These are phyloP conservation scores for Oncopeltus fasciatus DNA, from an alignment of 1,140 invertebrate genomes.

Conservation along the genomic window DNA sequence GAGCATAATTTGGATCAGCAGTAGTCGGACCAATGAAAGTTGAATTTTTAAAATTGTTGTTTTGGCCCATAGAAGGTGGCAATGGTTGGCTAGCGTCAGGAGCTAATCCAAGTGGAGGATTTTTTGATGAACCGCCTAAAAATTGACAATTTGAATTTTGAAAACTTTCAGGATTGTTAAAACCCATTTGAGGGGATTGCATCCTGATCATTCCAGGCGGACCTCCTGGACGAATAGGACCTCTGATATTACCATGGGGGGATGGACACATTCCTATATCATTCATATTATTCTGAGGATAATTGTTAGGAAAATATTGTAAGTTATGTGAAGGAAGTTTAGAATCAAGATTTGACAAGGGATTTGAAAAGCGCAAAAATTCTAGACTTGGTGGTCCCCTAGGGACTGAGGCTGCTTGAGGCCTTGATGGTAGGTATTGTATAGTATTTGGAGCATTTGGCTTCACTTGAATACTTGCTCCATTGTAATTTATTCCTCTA, in stretches of 20 bases:
- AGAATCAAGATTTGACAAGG: constrained; percentile 51
- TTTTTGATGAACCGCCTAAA: constrained; percentile 32
- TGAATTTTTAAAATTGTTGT: constrained; percentile 59
- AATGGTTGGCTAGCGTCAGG: constrained; percentile 49
- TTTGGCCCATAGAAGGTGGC: constrained; percentile 62
- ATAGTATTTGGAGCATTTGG: constrained; percentile 93
- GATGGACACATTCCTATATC: constrained; percentile 18
- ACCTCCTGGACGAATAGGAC: constrained; percentile 18
- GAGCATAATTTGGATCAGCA: constrained; percentile 79
- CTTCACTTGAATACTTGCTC: constrained; percentile 83
- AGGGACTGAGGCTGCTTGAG: constrained; percentile 48
- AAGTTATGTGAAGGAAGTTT: constrained; percentile 57
- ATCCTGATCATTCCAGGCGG: constrained; percentile 22
- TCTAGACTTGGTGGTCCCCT: constrained; percentile 79
- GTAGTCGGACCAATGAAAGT: constrained; percentile 70
- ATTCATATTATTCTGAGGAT: constrained; percentile 23
- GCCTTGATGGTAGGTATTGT: constrained; percentile 86
- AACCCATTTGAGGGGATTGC: constrained; percentile 24
- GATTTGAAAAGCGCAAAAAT: constrained; percentile 75
- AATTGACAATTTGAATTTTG: constrained; percentile 26
- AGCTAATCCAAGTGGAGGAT: constrained; percentile 33
- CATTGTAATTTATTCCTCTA: constrained; percentile 53
- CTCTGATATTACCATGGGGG: constrained; percentile 19
- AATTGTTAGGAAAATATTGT: constrained; percentile 51
- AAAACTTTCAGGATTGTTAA: constrained; percentile 28